These are phyloP conservation scores for Hippoglossus hippoglossus DNA, from an alignment of 2,797 vertebrate genomes.

Conservation along the genomic window DNA sequence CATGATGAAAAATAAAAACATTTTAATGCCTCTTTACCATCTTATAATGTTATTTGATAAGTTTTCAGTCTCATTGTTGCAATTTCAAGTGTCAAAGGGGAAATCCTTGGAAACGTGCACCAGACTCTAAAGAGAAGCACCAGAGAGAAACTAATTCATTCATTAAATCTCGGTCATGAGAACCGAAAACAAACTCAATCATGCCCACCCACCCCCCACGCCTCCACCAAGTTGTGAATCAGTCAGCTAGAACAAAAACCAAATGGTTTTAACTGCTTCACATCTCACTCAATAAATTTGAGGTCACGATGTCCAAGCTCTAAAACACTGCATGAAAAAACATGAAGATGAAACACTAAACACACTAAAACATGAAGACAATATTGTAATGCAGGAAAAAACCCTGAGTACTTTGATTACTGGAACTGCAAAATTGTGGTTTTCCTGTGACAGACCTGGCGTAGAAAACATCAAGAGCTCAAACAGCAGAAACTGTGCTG, in stretches of 20 bases:
- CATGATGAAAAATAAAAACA: too few relatives aligned
- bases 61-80: too few relatives aligned
- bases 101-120: too few relatives aligned
- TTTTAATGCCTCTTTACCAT: too few relatives aligned
- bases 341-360: not conserved
- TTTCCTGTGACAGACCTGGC: conserved; percentile 39
- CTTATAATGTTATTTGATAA: too few relatives aligned
- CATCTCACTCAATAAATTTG: not conserved
- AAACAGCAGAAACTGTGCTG: not conserved
- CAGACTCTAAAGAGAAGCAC: not conserved
- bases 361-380: not conserved
- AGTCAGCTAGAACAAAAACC: not conserved
- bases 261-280: not conserved
- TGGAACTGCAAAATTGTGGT: not conserved
- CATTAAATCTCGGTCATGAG: not conserved
- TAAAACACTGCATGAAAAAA: conserved; percentile 4
- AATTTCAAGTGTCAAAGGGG: too few relatives aligned
- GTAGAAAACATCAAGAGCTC: not conserved
- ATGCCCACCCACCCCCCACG: not conserved
- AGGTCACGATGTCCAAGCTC: not conserved
- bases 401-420: not conserved
- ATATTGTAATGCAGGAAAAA: not conserved
- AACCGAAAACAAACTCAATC: not conserved
- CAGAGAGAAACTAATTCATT: not conserved
- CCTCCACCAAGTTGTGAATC: not conserved